A percentile compares a stretch with the other conserved stretches of the same genome.
These are phyloP conservation scores for Pantherophis alleghaniensis DNA, from an alignment of 2,797 vertebrate species.

Conservation along the genomic window DNA sequence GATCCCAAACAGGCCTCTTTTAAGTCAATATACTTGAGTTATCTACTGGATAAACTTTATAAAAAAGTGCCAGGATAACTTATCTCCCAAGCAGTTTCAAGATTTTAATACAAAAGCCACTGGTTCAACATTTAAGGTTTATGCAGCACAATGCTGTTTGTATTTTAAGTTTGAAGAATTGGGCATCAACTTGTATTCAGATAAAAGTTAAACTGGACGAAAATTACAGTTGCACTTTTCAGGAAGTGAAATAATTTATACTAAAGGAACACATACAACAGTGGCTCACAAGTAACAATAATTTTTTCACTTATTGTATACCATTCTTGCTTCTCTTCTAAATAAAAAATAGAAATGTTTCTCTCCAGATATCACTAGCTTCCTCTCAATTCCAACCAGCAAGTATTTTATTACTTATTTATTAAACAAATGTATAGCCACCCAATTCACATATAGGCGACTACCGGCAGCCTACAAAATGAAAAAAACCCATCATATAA, in stretches of 20 bases:
- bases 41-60: not conserved
- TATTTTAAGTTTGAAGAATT: not conserved
- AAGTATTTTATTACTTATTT: not conserved
- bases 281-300: not conserved
- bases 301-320: not conserved
- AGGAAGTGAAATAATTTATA: not conserved
- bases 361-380: not conserved
- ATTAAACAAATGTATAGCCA: not conserved
- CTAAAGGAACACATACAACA: not conserved
- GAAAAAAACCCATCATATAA: no score
- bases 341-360: not conserved
- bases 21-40: not conserved
- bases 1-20: not conserved
- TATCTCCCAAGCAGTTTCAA: not conserved
- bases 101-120: not conserved
- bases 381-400: not conserved
- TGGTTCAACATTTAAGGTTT: not conserved
- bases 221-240: not conserved
- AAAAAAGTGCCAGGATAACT: not conserved
- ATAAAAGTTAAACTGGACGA: not conserved
- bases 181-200: not conserved
- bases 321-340: not conserved
- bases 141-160: not conserved
- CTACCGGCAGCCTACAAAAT: not conserved
- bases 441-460: not conserved